Base-by-base conservation (phyloP, 2,113 vertebrate species). In the Cheilinus undulatus region DNA sequence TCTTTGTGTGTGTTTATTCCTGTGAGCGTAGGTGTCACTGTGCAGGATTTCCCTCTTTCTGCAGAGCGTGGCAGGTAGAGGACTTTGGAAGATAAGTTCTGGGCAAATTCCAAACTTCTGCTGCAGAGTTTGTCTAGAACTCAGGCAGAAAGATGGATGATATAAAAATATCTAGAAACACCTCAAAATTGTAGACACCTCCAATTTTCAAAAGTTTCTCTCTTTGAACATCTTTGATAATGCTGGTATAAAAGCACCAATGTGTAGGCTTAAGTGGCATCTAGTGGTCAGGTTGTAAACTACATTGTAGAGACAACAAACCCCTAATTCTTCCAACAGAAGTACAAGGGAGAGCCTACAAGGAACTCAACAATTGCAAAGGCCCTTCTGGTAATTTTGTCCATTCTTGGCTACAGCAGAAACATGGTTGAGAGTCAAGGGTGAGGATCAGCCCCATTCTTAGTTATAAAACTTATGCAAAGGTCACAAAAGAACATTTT, bases 51-150 rank as follows among this genome's bases (percentile, higher is more conserved):
- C 28, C 15, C 40, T 80, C 23, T 42, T 4, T 46, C 38, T 52
- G 56, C 38, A 49, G 46, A 61, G 65, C 2, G 14, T 66, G 51
- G 53, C 73, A 58, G 73, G 72, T 48, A 28, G 59, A 76, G 51
- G 71, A 54, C 67, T 54, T 76, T 69, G 32, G 54, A 48, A 74
- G 62, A 42, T 4, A 36, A 69, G 45, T 56, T 50, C 10, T 68
- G 48, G 48, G 62, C 49, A 60, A 58, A 73, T 28, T 62, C 28
- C 8, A 24, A 69, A 32, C 57, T n/a, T n/a, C n/a, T n/a, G n/a
- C n/a, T n/a, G n/a, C 71, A 36, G 34, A 36, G 34, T 36, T 36
- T 36, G 34, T 12, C 34, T 12, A 36, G 34, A 8, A 36, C 9
- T 36, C 34, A 36, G 9, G 34, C 34, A 30, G 50, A 43, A 22